A percentile compares a stretch with the other conserved stretches of the same genome.
These are phyloP conservation scores for Drosophila ficusphila DNA, from an alignment of 1,140 invertebrate species.

Conservation along the genomic window DNA sequence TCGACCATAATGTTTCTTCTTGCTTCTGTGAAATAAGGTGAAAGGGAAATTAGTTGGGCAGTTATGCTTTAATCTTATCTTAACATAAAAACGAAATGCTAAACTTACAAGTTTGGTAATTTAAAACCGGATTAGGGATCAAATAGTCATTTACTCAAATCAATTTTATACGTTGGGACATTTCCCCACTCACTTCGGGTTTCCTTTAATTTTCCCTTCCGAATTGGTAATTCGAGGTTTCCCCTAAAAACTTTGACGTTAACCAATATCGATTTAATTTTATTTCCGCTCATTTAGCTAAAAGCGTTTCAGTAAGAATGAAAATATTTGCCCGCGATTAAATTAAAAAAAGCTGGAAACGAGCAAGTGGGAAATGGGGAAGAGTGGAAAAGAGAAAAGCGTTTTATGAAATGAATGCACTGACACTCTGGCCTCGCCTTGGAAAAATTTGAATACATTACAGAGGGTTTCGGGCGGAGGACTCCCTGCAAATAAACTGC, in stretches of 20 bases:
- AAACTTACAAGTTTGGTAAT: not conserved
- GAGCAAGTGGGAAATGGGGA: slow-evolving; percentile 25
- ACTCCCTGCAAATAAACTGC: slow-evolving; percentile 61
- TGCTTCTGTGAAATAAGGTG: not conserved
- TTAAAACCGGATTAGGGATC: not conserved
- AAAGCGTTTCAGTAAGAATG: slow-evolving; percentile 69
- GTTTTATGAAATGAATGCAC: slow-evolving; percentile 82
- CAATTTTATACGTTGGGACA: slow-evolving; percentile 16
- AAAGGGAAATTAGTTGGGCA: not conserved
- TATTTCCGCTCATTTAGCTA: slow-evolving; percentile 83
- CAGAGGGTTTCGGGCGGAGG: slow-evolving; percentile 36
- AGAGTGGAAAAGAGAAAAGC: slow-evolving; percentile 52
- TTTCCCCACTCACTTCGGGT: not conserved
- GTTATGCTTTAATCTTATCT: not conserved
- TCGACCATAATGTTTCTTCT: slow-evolving; percentile 53
- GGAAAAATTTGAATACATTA: slow-evolving; percentile 82
- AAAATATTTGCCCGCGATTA: slow-evolving; percentile 83
- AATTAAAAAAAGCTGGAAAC: slow-evolving; percentile 50
- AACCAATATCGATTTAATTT: slow-evolving; percentile 83
- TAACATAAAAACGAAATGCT: not conserved
- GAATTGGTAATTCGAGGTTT: slow-evolving; percentile 49
- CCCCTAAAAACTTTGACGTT: slow-evolving; percentile 61
- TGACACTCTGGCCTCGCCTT: slow-evolving; percentile 78
- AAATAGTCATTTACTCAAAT: slow-evolving; percentile 26
- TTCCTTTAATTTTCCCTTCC: slow-evolving; percentile 21